Evolutionary conservation across 37 sponge, comb jelly and placozoan genomes (phyloP).

Genomic region (Spongilla lacustris): DNA sequence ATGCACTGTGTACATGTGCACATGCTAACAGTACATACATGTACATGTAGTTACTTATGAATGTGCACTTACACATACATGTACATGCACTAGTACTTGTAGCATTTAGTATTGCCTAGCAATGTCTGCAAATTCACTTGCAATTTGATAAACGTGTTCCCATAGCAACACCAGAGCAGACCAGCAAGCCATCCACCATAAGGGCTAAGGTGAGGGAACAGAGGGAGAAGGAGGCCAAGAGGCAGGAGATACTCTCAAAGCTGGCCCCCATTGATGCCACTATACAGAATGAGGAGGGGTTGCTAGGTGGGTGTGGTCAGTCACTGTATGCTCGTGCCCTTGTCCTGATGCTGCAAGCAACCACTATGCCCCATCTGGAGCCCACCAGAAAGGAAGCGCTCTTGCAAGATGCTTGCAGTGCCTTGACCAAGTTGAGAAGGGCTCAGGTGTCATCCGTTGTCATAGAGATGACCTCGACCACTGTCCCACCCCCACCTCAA

Average conservation of each 20-base stretch:
- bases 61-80: too few relatives aligned
- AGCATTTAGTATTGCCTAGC: too few relatives aligned
- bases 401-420: constrained; percentile 17
- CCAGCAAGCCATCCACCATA: constrained; percentile 51
- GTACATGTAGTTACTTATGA: too few relatives aligned
- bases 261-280: constrained; percentile 25
- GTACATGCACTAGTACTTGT: too few relatives aligned
- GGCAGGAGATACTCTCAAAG: constrained; percentile 34
- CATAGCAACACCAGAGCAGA: constrained; percentile 10
- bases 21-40: too few relatives aligned
- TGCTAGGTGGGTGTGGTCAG: constrained; percentile 23
- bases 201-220: constrained; percentile 59
- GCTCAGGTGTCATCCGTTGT: neutral
- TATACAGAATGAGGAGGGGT: constrained; percentile 8
- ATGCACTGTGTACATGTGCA: neutral
- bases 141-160: too few relatives aligned
- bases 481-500: constrained; percentile 60
- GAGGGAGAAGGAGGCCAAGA: constrained; percentile 17
- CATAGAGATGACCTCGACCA: neutral
- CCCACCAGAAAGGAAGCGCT: neutral
- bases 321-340: constrained; percentile 20
- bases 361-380: neutral
- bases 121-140: too few relatives aligned
- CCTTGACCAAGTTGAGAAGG: neutral
- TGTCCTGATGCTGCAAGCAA: constrained; percentile 46